Evolutionary conservation across 2,888 invertebrate species (phyloP), one percentile per base, ranked within the genome.

Genomic region (Cryptus viduatorius): DNA sequence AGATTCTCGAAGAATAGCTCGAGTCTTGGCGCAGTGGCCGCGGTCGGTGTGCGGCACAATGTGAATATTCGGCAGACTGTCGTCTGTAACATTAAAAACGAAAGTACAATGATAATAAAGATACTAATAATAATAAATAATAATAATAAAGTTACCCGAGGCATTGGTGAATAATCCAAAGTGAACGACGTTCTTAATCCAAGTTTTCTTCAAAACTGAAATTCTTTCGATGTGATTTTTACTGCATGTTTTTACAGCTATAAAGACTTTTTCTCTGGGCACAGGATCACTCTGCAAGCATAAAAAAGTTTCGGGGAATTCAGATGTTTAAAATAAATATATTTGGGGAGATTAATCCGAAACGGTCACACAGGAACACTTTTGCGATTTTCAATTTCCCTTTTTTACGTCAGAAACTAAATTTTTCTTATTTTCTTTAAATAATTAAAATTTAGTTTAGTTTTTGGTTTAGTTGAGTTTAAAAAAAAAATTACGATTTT

Each of bases 231-330:
- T 92, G 93, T 98, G 98, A 94, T 96, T 98, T 90, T 97, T 97
- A 86, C 95, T 94, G 95, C 97, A 98, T 1, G 99, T 99, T 95
- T 99, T 99, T 86, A 99, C 97, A 80, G 98, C 98, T 94, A 98
- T 96, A 94, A 96, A 96, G 85, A 98, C 94, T 42, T 96, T 95
- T 72, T 96, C 94, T 88, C 95, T 94, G 46, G 95, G 91, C 87
- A 96, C 94, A 76, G 95, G 93, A 90, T 94, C 94, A 89, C 94
- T 95, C 97, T 97, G 94, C 91, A 93, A 87, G 80, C 76, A 83
- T 65, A 79, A 61, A 50, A n/a, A n/a, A 0, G 16, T n/a, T n/a
- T n/a, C 37, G 7, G 37, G 1, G 37, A 37, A 37, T 7, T 7
- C 8, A 0, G 4, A 7, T 37, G 48, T 48, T 12, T 14, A 1